Evolutionary conservation across 2,113 vertebrate genomes (phyloP).

Genomic region (Quiscalus mexicanus): DNA sequence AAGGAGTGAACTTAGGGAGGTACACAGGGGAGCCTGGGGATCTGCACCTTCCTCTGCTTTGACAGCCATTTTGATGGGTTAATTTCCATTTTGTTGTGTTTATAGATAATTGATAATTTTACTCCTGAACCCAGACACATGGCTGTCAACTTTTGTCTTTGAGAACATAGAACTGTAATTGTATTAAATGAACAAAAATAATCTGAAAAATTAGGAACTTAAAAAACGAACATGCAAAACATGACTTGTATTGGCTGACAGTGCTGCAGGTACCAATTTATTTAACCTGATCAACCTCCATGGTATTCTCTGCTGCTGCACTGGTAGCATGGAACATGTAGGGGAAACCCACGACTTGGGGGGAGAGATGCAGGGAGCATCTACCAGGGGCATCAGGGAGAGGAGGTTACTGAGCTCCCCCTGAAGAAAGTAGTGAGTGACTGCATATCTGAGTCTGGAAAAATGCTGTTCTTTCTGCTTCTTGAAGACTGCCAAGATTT

Average conservation of each 20-base stretch:
- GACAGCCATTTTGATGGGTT: not conserved
- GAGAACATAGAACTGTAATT: not conserved
- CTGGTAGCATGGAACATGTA: not conserved
- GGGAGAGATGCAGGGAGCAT: not conserved
- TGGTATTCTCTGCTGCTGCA: not conserved
- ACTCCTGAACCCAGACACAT: not conserved
- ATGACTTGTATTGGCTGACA: not conserved
- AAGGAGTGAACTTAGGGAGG: not conserved
- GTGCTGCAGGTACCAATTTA: not conserved
- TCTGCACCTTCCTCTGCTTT: not conserved
- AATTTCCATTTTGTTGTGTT: not conserved
- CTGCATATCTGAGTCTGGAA: not conserved
- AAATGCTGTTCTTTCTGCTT: not conserved
- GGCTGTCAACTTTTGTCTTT: not conserved
- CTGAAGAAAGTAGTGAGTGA: not conserved
- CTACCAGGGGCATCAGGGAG: not conserved
- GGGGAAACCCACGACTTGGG: not conserved
- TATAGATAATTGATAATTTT: not conserved
- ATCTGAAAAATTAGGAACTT: not conserved
- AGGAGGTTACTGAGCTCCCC: not conserved
- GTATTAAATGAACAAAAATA: not conserved
- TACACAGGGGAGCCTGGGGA: not conserved
- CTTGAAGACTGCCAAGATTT: not conserved
- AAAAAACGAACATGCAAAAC: not conserved
- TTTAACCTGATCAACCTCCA: accelerated